Evolutionary conservation across 2,888 invertebrate genomes (phyloP).

Genomic region (Deilephila elpenor): DNA sequence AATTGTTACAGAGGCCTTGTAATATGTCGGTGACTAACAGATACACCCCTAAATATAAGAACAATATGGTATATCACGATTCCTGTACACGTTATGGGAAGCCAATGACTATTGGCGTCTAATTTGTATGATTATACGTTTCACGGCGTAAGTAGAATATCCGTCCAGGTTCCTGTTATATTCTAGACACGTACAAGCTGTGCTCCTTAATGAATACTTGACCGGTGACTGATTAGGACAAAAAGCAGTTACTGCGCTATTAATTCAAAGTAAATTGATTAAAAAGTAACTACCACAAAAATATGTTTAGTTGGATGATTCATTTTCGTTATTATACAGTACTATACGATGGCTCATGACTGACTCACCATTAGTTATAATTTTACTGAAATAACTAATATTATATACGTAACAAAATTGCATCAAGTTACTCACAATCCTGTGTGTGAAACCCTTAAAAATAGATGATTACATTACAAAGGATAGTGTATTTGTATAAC

Average conservation of each 20-base stretch:
- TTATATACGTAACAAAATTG: no score
- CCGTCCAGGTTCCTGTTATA: slow-evolving; percentile 2
- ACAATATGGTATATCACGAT: no score
- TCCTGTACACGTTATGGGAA: no score
- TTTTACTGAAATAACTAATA: background rate
- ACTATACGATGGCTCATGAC: no score
- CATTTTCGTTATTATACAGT: no score
- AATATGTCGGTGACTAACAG: no score
- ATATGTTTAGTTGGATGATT: background rate
- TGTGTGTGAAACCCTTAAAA: background rate
- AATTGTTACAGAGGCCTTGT: no score
- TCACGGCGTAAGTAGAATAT: slow-evolving; percentile 8
- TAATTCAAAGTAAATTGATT: background rate
- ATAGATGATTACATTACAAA: background rate
- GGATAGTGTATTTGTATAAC: background rate
- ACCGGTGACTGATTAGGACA: background rate
- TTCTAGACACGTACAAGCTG: background rate
- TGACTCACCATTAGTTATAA: background rate
- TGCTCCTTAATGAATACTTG: slow-evolving; percentile 5
- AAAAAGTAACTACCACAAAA: background rate
- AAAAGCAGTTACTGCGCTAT: background rate
- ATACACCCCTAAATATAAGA: no score
- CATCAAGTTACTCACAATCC: background rate
- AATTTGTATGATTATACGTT: slow-evolving; percentile 3
- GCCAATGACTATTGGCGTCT: background rate